These are phyloP conservation scores for Coregonus sp. DNA, from an alignment of 2,797 vertebrate genomes.

Conservation along the genomic window DNA sequence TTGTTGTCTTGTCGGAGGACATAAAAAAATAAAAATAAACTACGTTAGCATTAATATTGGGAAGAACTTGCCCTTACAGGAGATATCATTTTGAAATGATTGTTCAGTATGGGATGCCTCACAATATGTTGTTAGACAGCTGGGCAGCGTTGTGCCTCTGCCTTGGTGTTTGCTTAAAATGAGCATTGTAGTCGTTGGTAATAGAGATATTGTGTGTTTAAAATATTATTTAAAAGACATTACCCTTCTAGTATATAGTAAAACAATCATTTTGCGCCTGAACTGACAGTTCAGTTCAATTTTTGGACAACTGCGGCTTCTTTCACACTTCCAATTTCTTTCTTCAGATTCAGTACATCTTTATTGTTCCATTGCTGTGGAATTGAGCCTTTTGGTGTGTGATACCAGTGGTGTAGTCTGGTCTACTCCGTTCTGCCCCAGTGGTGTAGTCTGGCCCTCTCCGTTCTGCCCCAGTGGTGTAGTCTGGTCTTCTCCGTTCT, in stretches of 20 bases:
- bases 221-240: too few species aligned
- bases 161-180: not conserved
- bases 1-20: conserved; percentile 10
- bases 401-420: too few species aligned
- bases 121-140: not conserved
- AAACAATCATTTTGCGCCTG: not conserved
- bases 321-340: conserved; percentile 11
- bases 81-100: conserved; percentile 36
- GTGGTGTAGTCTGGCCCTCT: not conserved
- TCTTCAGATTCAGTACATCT: conserved; percentile 7
- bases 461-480: not conserved
- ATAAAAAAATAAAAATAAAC: conserved; percentile 4
- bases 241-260: too few species aligned
- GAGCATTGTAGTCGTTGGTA: not conserved
- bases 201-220: not conserved
- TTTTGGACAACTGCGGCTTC: not conserved
- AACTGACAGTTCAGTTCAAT: not conserved
- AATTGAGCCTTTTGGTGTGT: not conserved
- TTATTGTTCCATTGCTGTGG: not conserved
- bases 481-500: not conserved
- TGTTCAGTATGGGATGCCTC: conserved; percentile 21
- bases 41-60: conserved; percentile 34
- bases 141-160: not conserved
- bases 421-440: not conserved
- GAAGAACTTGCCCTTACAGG: conserved; percentile 35